Evolutionary conservation across 2,797 vertebrate genomes (phyloP).

Genomic region (Malurus leucopterus): DNA sequence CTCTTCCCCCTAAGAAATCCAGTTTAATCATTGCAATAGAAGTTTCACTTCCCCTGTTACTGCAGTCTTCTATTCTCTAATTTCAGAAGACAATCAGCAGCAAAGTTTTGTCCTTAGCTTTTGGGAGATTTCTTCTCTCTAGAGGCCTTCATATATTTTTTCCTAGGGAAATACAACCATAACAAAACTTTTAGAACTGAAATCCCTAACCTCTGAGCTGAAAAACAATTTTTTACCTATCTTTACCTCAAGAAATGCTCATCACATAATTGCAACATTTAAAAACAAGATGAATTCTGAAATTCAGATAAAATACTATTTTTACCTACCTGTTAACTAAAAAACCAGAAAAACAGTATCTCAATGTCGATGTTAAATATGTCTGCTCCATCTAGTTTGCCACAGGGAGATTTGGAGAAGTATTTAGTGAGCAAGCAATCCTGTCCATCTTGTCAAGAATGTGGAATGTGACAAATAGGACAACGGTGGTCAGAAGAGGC

Average conservation of each 20-base stretch:
- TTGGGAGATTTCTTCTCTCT: background rate
- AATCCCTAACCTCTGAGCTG: background rate
- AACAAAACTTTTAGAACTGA: background rate
- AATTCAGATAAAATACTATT: background rate
- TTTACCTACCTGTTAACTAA: background rate
- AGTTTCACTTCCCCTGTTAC: background rate
- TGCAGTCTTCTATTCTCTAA: background rate
- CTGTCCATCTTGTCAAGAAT: accelerated
- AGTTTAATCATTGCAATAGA: background rate
- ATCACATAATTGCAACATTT: background rate
- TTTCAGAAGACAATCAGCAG: background rate
- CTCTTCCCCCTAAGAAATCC: background rate
- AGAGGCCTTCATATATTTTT: background rate
- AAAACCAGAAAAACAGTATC: background rate
- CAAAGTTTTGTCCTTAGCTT: background rate
- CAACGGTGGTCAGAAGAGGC: background rate
- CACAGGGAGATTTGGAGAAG: background rate
- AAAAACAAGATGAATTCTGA: background rate
- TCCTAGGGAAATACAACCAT: background rate
- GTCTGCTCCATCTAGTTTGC: background rate
- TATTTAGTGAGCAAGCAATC: background rate
- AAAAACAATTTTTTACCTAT: background rate
- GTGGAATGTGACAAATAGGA: background rate
- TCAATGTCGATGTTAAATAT: background rate
- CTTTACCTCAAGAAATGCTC: background rate